phyloP scores from a whole-genome alignment of 1,140 invertebrate species.

The Zaprionus vittiger region DNA sequence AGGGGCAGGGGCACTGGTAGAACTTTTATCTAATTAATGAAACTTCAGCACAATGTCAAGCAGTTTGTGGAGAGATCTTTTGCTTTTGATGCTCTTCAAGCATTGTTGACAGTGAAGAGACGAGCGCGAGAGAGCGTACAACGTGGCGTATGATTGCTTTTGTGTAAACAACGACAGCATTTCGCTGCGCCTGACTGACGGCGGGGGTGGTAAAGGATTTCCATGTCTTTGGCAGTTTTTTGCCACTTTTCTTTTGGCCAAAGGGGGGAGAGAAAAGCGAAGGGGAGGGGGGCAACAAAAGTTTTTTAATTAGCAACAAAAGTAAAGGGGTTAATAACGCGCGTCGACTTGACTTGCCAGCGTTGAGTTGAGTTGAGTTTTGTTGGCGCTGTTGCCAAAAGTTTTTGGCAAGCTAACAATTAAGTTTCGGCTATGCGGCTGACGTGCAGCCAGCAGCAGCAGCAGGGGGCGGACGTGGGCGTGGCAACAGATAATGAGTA shows the following conservation, averaged over 20 bases:
- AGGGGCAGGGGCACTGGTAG: conserved; percentile 3
- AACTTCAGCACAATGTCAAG: conserved; percentile 80
- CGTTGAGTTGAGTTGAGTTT: conserved; percentile 36
- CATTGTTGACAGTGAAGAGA: conserved; percentile 79
- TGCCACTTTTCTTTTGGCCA: conserved; percentile 44
- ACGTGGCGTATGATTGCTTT: conserved; percentile 82
- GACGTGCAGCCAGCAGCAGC: conserved; percentile 39
- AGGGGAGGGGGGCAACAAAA: conserved; percentile 39
- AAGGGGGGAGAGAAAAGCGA: not conserved
- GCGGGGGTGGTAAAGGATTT: conserved; percentile 13
- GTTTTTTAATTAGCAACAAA: conserved; percentile 84
- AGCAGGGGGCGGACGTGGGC: not conserved
- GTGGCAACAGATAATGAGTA: conserved; percentile 70
- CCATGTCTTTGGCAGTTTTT: conserved; percentile 61
- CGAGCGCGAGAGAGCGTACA: conserved; percentile 50
- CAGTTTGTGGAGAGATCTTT: conserved; percentile 43
- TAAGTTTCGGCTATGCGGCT: conserved; percentile 76
- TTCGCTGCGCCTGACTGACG: conserved; percentile 15
- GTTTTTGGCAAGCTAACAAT: conserved; percentile 83
- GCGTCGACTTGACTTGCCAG: conserved; percentile 23
- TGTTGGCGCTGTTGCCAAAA: conserved; percentile 64
- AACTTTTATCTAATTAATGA: conserved; percentile 84
- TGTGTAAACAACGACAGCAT: conserved; percentile 74
- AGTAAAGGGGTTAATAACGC: conserved; percentile 81
- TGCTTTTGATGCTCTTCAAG: conserved; percentile 49